Conservation (phyloP, 1,140 invertebrate genomes). For the Prorops nasuta region DNA sequence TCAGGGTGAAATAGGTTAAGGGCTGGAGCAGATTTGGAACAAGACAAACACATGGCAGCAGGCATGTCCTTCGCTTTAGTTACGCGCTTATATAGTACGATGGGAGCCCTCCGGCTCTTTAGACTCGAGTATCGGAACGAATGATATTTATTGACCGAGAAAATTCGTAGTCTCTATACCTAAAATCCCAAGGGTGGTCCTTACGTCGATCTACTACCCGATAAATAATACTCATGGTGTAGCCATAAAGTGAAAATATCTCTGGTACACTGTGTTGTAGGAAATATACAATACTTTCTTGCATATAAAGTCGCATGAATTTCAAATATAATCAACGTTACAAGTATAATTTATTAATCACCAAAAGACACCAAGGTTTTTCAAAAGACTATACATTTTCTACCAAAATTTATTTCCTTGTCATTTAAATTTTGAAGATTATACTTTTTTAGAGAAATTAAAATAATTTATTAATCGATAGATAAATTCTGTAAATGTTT, state of each 20-base stretch:
- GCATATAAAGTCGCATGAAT: too few relatives aligned
- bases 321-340: too few relatives aligned
- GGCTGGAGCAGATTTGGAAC: conserved; percentile 11
- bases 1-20: conserved; percentile 15
- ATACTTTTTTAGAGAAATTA: too few relatives aligned
- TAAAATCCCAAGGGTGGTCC: conserved; percentile 53
- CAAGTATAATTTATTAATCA: too few relatives aligned
- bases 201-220: conserved; percentile 24
- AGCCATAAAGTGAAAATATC: conserved; percentile 40
- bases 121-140: conserved; percentile 53
- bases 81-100: conserved; percentile 30
- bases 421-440: too few relatives aligned
- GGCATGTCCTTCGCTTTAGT: conserved; percentile 42
- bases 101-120: conserved; percentile 27
- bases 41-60: conserved; percentile 34
- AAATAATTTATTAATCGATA: too few relatives aligned
- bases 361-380: too few relatives aligned
- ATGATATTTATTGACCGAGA: conserved; percentile 54
- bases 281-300: too few relatives aligned
- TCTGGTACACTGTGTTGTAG: too few relatives aligned
- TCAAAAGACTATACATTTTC: too few relatives aligned
- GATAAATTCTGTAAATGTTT: too few relatives aligned
- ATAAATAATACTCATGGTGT: conserved; percentile 39
- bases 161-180: conserved; percentile 47
- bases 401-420: too few relatives aligned